Evolutionary conservation across 2,797 vertebrate genomes (phyloP), one percentile per base, ranked within the genome.

Genomic region (Hemitrygon akajei): DNA sequence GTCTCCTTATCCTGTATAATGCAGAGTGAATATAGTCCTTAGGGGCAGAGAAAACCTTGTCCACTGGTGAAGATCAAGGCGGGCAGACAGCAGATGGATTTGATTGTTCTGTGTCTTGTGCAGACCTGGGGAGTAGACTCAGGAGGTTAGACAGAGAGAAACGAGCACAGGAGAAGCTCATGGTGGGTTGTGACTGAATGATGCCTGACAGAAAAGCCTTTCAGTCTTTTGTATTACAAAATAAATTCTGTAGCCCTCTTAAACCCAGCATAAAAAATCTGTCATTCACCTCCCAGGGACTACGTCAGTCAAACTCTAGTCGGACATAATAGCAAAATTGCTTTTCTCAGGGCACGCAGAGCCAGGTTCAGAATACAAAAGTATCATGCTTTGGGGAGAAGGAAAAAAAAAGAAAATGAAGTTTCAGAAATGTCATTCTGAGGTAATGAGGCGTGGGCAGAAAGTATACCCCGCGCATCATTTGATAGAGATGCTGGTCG

Each of bases 391-490:
- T 98, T 97, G 97, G 98, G 98, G 98, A 98, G 98, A 97, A 97
- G 98, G 98, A 97, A 96, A 73, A 92, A 37, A 97, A 97, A 96
- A 97, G 98, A 98, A 99, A 99, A 99, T 99, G 99, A 99, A 99
- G 98, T 99, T 99, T 98, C 98, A 98, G 98, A 98, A 98, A 99
- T 98, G 98, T 98, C 98, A 99, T 98, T 97, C 98, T 97, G 98
- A 97, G 98, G 98, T 99, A 99, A 99, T 99, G 99, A 99, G 99
- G 98, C 99, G 97, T 98, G 98, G 98, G 99, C 98, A 97, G 98
- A 98, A 98, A 99, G 99, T 99, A 99, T 98, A 99, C 98, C 98
- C 98, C 97, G 98, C 98, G 98, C 98, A 99, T 99, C 98, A 99
- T 99, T 97, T 97, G 98, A 99, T 98, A 98, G 98, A 99, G 98